Evolutionary conservation across 2,113 vertebrate species (phyloP), one percentile per base, ranked within the genome.

Genomic region (Myotis lucifugus): DNA sequence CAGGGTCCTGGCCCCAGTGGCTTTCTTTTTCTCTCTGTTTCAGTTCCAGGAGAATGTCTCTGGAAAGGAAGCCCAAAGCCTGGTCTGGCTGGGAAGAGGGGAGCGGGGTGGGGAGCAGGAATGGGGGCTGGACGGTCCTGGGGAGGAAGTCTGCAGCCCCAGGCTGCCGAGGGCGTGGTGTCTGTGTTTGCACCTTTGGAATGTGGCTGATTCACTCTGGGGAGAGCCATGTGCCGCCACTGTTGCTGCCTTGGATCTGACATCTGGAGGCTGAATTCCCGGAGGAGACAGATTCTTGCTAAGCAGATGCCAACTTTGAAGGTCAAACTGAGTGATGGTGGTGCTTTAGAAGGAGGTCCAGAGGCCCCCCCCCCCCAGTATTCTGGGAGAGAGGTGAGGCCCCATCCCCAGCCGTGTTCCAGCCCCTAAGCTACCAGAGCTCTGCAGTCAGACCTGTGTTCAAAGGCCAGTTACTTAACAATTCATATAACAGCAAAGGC

Each of bases 221-320:
- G 79, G 91, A 91, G 88, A 96, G 94, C 96, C 93, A 14, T 66
- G 86, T 85, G 94, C 88, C 56, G 72, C 96, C 69, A 73, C 76
- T 4, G 74, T 86, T 69, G 78, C 91, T 4, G 94, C 79, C 87
- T 92, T 11, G 50, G 85, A 72, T 77, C 94, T 78, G 66, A 97
- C 96, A 97, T 97, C 97, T 97, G 96, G 96, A 97, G 92, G 93
- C 95, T 91, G 85, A 88, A 95, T 97, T 97, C 95, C 95, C 91
- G 88, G 67, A 91, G 94, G 67, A 92, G 73, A 66, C 48, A 21
- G 76, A 85, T 92, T 95, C 85, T 90, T 96, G 54, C n/a, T 46
- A 34, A 78, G 76, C 61, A 93, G 70, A 96, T 93, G 93, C 77
- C 96, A 91, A 67, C 42, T 88, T 50, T 82, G 88, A 95, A 96